Evolutionary conservation across 2,888 invertebrate genomes (phyloP), one percentile per base, ranked within the genome.

Genomic region (Dexiosoma caninum): DNA sequence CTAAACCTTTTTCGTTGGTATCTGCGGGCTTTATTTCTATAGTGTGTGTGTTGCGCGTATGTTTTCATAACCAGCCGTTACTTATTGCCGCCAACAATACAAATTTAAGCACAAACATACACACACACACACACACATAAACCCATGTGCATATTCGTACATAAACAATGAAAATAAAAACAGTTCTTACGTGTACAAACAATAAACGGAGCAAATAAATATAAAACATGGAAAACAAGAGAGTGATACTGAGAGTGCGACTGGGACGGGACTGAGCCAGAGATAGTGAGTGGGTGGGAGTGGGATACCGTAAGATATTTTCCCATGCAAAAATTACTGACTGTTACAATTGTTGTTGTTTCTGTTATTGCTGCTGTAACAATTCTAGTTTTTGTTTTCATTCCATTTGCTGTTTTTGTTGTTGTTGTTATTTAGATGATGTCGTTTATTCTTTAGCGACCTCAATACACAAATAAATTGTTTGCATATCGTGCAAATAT

Each of bases 401-500:
- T 75, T 55, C n/a, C 6, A 27, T 6, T 5, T 27, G 27, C 6
- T 27, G 3, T 27, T 62, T 35, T 59, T 59, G 49, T 60, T 67
- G 35, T 66, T 59, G 59, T 67, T 67, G 21, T 59, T 49, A 69
- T 75, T 55, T 79, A 78, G 77, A 71, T 78, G 77, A 78, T 78
- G 77, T 78, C 71, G 77, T 78, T 78, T 78, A 57, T 66, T 64
- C 77, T 78, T 78, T 71, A 32, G 70, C 77, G 77, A 78, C 77
- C 77, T 78, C 77, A 78, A 71, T 78, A 78, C 64, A 78, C 70
- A 78, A 78, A 78, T 78, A 78, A 78, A 78, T 71, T 76, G 76
- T 76, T 76, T 76, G 76, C 76, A 76, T 76, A 76, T 76, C 76
- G 76, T 69, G 76, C 76, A 76, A 76, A 69, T 76, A 76, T 76